Evolutionary conservation across 2,888 invertebrate species (phyloP).

Genomic region (Machimus atricapillus): DNA sequence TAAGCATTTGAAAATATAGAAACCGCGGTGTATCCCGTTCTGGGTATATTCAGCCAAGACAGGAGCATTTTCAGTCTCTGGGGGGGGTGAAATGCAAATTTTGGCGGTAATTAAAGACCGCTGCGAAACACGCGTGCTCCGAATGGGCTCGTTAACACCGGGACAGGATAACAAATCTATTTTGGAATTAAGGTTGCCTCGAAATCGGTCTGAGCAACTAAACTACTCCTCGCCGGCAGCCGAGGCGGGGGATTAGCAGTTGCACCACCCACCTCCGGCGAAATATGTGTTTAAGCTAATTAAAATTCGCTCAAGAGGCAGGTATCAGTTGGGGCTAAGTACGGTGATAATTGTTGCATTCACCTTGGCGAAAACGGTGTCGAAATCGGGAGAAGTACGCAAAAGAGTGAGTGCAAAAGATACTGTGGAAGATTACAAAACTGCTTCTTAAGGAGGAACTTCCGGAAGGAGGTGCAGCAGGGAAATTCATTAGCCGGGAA

Average conservation of each 20-base stretch:
- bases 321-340: not conserved
- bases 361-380: not conserved
- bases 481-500: not conserved
- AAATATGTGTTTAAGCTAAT: not conserved
- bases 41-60: not conserved
- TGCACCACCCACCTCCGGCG: not conserved
- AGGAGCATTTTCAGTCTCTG: not conserved
- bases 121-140: not conserved
- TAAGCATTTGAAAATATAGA: not conserved
- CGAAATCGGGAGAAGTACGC: not conserved
- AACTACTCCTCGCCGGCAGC: not conserved
- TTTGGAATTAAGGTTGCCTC: not conserved
- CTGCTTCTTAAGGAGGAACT: not conserved
- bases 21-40: not conserved
- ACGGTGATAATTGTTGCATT: not conserved
- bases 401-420: not conserved
- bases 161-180: not conserved
- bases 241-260: not conserved
- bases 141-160: not conserved
- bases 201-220: not conserved
- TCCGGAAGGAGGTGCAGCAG: not conserved
- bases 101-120: not conserved
- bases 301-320: not conserved
- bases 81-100: not conserved
- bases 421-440: not conserved